Evolutionary conservation across 2,113 vertebrate genomes (phyloP), one percentile per base, ranked within the genome.

Genomic region (Oreochromis spilurus): DNA sequence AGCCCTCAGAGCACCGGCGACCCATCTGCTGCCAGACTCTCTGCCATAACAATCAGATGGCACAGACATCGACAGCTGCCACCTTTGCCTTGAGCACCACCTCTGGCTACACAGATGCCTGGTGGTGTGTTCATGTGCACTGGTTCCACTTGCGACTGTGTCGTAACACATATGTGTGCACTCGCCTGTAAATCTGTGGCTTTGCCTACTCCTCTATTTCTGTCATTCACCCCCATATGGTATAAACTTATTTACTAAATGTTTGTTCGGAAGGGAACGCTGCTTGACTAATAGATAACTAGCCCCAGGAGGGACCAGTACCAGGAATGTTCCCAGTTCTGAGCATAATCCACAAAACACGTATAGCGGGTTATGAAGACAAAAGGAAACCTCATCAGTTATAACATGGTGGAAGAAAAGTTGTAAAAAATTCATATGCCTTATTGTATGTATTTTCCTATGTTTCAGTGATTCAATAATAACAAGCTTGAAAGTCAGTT

Each of bases 1-100:
- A 83, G 26, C 60, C 83, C 87, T 94, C 89, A 84, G 80, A 91
- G 60, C 34, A 65, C 54, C 57, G 40, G 19, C 36, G 3, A 52
- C 57, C 82, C 91, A 94, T 89, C 90, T 94, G 93, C 53, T 88
- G 91, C 91, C 91, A 92, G 85, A 54, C 80, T 85, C 79, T 81
- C 45, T 91, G 89, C 91, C 87, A 87, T 88, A 65, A 80, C 79
- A 89, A 45, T 84, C 5, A 34, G 10, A 84, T 89, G 81, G 88
- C 89, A 38, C 54, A 60, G 75, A 70, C 79, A 77, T 77, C 7
- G 9, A 83, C 87, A 93, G 85, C 78, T 89, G 91, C 67, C 83
- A 81, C 52, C 55, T 34, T 45, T 57, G 85, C 91, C 91, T 88
- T 34, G 45, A 88, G 85, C 87, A 60, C 62, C 88, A 89, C 88